Evolutionary conservation across 2,797 vertebrate species (phyloP).

Genomic region (Malacoraja senta): DNA sequence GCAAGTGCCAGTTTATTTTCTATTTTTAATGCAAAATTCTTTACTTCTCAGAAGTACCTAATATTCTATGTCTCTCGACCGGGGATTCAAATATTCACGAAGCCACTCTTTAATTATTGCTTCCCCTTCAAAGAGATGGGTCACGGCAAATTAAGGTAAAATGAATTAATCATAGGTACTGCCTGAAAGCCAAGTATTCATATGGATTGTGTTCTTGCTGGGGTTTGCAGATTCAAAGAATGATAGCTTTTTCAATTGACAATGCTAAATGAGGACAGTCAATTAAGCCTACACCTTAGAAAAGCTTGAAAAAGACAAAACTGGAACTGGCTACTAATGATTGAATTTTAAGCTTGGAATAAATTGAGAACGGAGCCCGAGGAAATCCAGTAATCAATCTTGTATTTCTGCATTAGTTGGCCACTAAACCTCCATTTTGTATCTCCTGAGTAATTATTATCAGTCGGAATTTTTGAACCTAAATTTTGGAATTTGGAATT

Average conservation of each 20-base stretch:
- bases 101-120: neutral
- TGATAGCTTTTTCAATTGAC: conserved; percentile 19
- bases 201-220: neutral
- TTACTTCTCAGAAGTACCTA: neutral
- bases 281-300: neutral
- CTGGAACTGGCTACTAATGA: neutral
- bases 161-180: neutral
- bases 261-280: neutral
- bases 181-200: conserved; percentile 12
- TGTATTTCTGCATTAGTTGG: no score
- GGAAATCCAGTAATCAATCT: no score
- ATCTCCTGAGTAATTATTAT: no score
- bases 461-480: no score
- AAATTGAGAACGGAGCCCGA: no score
- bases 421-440: no score
- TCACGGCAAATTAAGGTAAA: neutral
- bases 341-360: no score
- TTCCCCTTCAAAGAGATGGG: conserved; percentile 13
- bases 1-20: neutral
- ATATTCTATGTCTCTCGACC: neutral
- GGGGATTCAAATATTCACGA: neutral
- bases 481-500: no score
- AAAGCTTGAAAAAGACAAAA: neutral
- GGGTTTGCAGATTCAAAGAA: conserved; percentile 18
- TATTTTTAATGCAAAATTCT: conserved; percentile 1